A percentile compares a stretch with the other conserved stretches of the same genome.
phyloP scores from a whole-genome alignment of 2,797 vertebrate genomes.

The Pseudomugil tenellus region DNA sequence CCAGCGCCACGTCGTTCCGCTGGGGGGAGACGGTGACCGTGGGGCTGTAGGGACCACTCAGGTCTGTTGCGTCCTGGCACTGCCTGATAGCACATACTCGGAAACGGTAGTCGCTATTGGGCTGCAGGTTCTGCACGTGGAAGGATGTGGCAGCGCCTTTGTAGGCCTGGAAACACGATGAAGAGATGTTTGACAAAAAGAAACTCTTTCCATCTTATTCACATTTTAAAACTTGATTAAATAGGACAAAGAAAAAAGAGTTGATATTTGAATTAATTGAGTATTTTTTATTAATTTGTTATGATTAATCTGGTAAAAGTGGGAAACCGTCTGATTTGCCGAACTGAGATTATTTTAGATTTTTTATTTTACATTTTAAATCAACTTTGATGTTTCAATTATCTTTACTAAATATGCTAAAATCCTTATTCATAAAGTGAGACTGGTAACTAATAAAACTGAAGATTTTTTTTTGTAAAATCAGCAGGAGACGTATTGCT shows the following conservation, averaged over 20 bases:
- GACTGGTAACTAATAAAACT: neutral
- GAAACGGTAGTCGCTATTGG: slow-evolving; percentile 93
- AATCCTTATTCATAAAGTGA: neutral
- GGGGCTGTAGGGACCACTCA: slow-evolving; percentile 91
- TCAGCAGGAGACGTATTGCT: no score
- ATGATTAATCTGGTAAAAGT: slow-evolving; percentile 7
- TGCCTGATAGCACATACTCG: slow-evolving; percentile 92
- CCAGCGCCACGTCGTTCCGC: slow-evolving; percentile 79
- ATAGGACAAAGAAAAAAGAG: no score
- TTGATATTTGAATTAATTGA: neutral
- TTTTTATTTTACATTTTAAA: slow-evolving; percentile 13
- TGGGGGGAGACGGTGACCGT: slow-evolving; percentile 90
- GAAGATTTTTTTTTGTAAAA: no score
- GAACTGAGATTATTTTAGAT: slow-evolving; percentile 20
- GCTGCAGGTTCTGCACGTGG: slow-evolving; percentile 89
- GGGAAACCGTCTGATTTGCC: slow-evolving; percentile 30
- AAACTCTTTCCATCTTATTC: neutral
- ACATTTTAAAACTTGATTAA: neutral
- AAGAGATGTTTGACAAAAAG: neutral
- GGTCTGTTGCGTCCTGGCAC: slow-evolving; percentile 92
- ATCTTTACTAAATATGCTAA: neutral
- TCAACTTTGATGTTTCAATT: slow-evolving; percentile 10
- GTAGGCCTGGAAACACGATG: slow-evolving; percentile 82
- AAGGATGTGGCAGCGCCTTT: slow-evolving; percentile 89
- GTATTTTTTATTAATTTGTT: slow-evolving; percentile 10